phyloP scores from a whole-genome alignment of 2,888 invertebrate species.

The Trachelus iudaicus region DNA sequence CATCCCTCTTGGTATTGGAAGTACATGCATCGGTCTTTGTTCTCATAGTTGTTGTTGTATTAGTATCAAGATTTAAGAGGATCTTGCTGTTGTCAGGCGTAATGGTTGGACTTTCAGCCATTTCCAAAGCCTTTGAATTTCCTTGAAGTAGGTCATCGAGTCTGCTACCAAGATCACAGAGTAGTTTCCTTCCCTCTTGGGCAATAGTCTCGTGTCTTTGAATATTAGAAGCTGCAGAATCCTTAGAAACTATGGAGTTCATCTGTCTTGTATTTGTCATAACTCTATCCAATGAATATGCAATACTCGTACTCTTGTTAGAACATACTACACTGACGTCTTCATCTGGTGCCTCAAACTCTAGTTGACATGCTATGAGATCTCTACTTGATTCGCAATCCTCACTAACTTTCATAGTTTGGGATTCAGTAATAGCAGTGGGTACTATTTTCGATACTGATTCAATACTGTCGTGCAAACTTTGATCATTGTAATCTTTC shows the following conservation, averaged over 20 bases:
- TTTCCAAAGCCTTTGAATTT: conserved; percentile 39
- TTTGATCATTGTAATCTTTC: not conserved
- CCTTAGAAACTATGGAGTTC: conserved; percentile 5
- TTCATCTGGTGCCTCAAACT: not conserved
- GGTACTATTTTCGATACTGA: not conserved
- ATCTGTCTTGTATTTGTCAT: not conserved
- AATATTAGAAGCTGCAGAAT: not conserved
- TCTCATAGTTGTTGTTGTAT: conserved; percentile 61
- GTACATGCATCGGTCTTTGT: conserved; percentile 10
- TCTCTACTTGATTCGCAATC: not conserved
- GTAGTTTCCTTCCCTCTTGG: conserved; percentile 40
- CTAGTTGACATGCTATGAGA: not conserved
- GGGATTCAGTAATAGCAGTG: not conserved
- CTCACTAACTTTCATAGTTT: not conserved
- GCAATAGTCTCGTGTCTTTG: conserved; percentile 27
- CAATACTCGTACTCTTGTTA: not conserved
- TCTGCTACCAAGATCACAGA: conserved; percentile 49
- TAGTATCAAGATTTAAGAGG: conserved; percentile 60
- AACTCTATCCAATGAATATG: not conserved
- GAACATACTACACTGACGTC: not conserved
- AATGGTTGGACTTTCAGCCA: conserved; percentile 30
- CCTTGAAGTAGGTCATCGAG: conserved; percentile 51
- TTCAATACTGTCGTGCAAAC: not conserved
- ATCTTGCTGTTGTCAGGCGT: conserved; percentile 48
- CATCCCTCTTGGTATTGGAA: not conserved